Evolutionary conservation across 2,113 vertebrate genomes (phyloP).

Genomic region (Chaetops frenatus): DNA sequence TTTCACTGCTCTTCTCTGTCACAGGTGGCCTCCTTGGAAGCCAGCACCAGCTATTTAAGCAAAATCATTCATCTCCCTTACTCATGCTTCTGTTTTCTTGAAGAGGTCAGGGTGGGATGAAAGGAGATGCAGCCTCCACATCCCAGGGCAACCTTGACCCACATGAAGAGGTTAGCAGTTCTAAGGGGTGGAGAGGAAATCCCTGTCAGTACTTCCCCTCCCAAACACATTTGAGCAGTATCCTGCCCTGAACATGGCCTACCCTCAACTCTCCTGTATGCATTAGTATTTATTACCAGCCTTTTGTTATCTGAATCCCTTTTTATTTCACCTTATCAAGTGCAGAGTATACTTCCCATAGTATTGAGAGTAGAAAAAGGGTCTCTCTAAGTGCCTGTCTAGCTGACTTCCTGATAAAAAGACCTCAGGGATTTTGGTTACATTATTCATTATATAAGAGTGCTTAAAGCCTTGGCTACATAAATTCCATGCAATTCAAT

Average conservation of each 20-base stretch:
- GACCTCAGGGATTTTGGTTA: background rate
- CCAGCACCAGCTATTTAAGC: background rate
- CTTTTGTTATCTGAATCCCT: background rate
- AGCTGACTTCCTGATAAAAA: background rate
- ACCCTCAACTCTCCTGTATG: background rate
- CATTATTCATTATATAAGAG: background rate
- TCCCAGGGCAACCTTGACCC: background rate
- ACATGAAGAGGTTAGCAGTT: background rate
- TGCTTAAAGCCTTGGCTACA: background rate
- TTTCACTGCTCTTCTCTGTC: background rate
- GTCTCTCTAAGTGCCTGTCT: background rate
- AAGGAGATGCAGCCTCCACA: background rate
- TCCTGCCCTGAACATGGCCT: background rate
- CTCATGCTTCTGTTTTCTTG: background rate
- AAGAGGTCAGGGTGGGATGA: background rate
- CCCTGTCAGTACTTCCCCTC: background rate
- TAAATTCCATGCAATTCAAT: background rate
- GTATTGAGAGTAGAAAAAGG: background rate
- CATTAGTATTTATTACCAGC: background rate
- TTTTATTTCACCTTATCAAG: background rate
- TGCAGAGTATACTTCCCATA: background rate
- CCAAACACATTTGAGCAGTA: background rate
- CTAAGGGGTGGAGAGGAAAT: background rate
- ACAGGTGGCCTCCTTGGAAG: background rate
- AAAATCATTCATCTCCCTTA: background rate